Conservation (phyloP, 2,113 vertebrate genomes). For the Tetraodon nigroviridis region DNA sequence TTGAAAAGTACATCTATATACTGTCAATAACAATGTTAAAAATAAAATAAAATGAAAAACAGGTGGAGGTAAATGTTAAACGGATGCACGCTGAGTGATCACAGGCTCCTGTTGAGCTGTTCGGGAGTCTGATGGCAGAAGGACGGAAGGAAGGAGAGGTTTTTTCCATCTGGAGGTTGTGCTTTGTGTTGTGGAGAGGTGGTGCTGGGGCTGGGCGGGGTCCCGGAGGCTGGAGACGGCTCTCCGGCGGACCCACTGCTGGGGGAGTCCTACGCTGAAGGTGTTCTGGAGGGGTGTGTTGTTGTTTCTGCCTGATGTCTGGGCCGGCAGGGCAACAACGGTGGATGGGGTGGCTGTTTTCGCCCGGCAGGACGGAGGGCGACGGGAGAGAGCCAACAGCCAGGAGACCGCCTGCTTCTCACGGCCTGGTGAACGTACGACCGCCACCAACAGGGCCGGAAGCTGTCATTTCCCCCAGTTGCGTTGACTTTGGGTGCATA, state of each 20-base stretch:
- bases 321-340: conserved; percentile 51
- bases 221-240: not conserved
- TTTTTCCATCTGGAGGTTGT: no score
- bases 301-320: conserved; percentile 28
- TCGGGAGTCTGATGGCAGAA: no score
- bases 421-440: conserved; percentile 31
- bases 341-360: conserved; percentile 48
- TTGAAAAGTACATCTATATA: no score
- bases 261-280: no score
- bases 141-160: no score
- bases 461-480: not conserved
- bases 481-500: not conserved
- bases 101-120: no score
- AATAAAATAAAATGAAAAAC: no score
- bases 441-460: not conserved
- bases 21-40: no score
- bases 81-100: no score
- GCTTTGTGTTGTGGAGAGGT: no score
- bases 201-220: not conserved
- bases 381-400: conserved; percentile 52
- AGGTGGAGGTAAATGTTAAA: no score
- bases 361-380: conserved; percentile 51
- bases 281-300: not conserved
- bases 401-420: conserved; percentile 62
- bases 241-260: no score